phyloP scores from a whole-genome alignment of 1,140 invertebrate species.

The Drosophila pandora region DNA sequence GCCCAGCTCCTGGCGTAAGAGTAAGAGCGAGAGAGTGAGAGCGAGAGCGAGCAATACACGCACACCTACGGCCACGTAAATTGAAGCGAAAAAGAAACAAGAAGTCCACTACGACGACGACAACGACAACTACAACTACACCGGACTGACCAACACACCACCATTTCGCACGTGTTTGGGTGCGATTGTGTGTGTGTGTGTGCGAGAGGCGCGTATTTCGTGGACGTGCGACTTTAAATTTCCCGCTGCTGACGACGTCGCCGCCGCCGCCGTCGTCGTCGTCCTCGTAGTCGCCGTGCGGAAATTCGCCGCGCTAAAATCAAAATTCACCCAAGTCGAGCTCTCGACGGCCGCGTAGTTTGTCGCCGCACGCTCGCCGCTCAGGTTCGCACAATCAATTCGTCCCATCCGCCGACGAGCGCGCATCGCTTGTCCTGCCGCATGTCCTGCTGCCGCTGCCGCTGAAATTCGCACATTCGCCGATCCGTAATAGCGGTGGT shows the following conservation, averaged over 20 bases:
- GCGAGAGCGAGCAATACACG: slow-evolving; percentile 51
- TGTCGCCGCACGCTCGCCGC: slow-evolving; percentile 77
- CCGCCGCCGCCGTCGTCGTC: slow-evolving; percentile 25
- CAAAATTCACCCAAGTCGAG: slow-evolving; percentile 80
- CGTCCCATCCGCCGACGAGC: slow-evolving; percentile 77
- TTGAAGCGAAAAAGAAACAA: slow-evolving; percentile 53
- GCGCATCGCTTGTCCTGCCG: slow-evolving; percentile 40
- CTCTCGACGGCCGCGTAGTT: slow-evolving; percentile 73
- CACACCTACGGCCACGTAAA: slow-evolving; percentile 38
- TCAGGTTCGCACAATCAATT: slow-evolving; percentile 77
- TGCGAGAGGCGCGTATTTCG: slow-evolving; percentile 53
- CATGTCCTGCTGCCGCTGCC: slow-evolving; percentile 27
- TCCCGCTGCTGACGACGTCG: slow-evolving; percentile 34
- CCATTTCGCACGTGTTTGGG: slow-evolving; percentile 24
- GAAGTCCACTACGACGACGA: slow-evolving; percentile 38
- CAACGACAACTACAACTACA: slow-evolving; percentile 52
- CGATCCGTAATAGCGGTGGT: slow-evolving; percentile 13
- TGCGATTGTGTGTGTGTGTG: slow-evolving; percentile 37
- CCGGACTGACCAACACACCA: slow-evolving; percentile 66
- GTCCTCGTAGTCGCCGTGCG: slow-evolving; percentile 50
- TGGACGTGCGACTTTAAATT: slow-evolving; percentile 64
- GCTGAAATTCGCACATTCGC: slow-evolving; percentile 22
- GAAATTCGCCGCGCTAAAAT: slow-evolving; percentile 83
- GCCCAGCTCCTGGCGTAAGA: slow-evolving; percentile 15
- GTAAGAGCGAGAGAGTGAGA: slow-evolving; percentile 19